Base-by-base conservation (phyloP, 2,888 invertebrate genomes). In the Cheilosia impressa region DNA sequence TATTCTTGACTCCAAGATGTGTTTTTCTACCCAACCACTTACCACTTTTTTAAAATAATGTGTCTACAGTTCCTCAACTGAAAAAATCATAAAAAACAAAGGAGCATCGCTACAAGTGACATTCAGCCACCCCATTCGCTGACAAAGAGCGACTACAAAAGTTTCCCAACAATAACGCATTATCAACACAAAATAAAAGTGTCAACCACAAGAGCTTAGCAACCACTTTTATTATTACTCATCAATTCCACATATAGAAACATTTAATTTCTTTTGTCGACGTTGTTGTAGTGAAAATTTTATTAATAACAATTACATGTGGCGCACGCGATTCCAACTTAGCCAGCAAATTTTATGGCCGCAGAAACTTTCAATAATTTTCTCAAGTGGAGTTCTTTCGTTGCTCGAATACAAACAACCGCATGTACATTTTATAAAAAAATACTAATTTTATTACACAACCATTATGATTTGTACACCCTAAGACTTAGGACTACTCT, bases 401-500 rank as follows among this genome's bases (percentile, higher is more conserved):
- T n/a, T n/a, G 24, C 2, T 34, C 15, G 22, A 34, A 52, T 10
- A 15, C 5, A 45, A 43, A 43, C 1, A 27, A 41, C 7, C n/a
- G 13, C 27, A 13, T n/a, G 17, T 9, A 5, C 38, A 60, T 13
- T 62, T 24, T 22, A 57, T 4, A 41, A 63, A 41, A 6, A 27
- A 41, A 13, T 27, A 19, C 38, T 38, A 52, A 47, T 31, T 83
- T 83, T 78, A 83, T 78, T 82, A 72, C 72, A 82, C 69, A 82
- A 71, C 71, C 71, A 71, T 77, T 24, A 60, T 41, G 24, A 52
- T 45, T 65, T 79, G 45, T 78, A 71, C 47, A 66, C 17, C 58
- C n/a, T 52, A 31, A 19, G 0, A 4, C 24, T 22, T 45, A 45
- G n/a, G n/a, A 13, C 15, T 31, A 31, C 7, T 31, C 31, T 31